Evolutionary conservation across 1,140 invertebrate species (phyloP).

Genomic region (Eciton burchellii): DNA sequence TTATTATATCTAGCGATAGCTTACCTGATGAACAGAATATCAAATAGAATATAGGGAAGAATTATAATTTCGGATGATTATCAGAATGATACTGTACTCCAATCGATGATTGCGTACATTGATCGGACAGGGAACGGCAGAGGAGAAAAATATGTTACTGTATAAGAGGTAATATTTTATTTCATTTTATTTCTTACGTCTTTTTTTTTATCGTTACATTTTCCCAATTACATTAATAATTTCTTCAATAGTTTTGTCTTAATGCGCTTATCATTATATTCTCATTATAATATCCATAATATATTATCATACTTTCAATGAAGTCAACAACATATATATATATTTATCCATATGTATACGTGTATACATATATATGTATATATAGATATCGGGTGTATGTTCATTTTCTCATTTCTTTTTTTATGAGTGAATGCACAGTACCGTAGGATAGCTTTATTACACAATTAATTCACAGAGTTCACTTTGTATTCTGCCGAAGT

Average conservation of each 20-base stretch:
- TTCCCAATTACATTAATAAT: constrained; percentile 82
- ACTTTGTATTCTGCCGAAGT: constrained; percentile 71
- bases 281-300: constrained; percentile 78
- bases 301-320: constrained; percentile 85
- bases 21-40: background rate
- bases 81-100: background rate
- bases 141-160: constrained; percentile 10
- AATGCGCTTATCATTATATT: constrained; percentile 78
- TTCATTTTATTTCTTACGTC: constrained; percentile 82
- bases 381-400: constrained; percentile 82
- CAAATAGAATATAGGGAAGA: background rate
- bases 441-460: constrained; percentile 72
- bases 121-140: background rate
- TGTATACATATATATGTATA: constrained; percentile 79
- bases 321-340: constrained; percentile 84
- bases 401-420: constrained; percentile 62
- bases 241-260: constrained; percentile 77
- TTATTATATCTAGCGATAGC: constrained; percentile 33
- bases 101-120: background rate
- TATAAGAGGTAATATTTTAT: constrained; percentile 46
- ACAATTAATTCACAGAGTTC: constrained; percentile 71
- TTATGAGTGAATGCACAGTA: constrained; percentile 80
- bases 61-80: constrained; percentile 5
- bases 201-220: constrained; percentile 82
- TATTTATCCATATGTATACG: constrained; percentile 78